Base-by-base conservation (phyloP, 1,140 invertebrate genomes). In the Yoshiicerus persimilis region DNA sequence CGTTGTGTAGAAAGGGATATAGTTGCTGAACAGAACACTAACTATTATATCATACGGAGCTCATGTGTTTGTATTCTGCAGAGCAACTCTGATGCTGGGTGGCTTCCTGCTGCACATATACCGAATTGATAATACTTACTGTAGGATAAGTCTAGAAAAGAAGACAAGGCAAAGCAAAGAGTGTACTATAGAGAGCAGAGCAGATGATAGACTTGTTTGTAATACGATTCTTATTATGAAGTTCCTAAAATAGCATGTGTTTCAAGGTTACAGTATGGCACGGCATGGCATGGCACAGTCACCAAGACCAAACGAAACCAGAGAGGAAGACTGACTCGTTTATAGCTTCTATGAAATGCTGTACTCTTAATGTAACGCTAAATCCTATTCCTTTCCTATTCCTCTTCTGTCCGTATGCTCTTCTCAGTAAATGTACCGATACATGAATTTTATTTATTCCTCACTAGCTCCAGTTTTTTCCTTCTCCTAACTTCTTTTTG, bases 231-330 rank as follows among this genome's bases (percentile, higher is more conserved):
- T 64, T 64, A 41, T 85, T 62, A 62, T 85, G 64, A 86, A 56
- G 85, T 87, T 77, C 77, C 41, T 77, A 89, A 89, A 89, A 89
- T 89, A 89, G 86, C 41, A 89, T 27, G 39, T 84, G 84, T 84
- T 89, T 86, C 87, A 88, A 88, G 87, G 87, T 88, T 87, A 30
- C 34, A 32, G 32, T 32, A 80, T 34, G 32, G 75, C 75, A 80
- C 34, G 75, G 32, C 75, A 80, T 34, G 32, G 75, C 34, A 80
- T 34, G 75, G 32, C 34, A 25, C 20, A 47, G 23, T 27, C 36
- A 70, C 23, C 34, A 25, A 23, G 6, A 84, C 39, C 47, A 62
- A 83, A 34, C 32, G 30, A 86, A 84, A 85, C 36, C 13, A 56
- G 47, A 56, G 47, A 16, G 47, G 16, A 47, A 47, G 41, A 47